A percentile compares a stretch with the other conserved stretches of the same genome.
phyloP scores from a whole-genome alignment of 2,888 invertebrate genomes.

The Callyntrura sp. region DNA sequence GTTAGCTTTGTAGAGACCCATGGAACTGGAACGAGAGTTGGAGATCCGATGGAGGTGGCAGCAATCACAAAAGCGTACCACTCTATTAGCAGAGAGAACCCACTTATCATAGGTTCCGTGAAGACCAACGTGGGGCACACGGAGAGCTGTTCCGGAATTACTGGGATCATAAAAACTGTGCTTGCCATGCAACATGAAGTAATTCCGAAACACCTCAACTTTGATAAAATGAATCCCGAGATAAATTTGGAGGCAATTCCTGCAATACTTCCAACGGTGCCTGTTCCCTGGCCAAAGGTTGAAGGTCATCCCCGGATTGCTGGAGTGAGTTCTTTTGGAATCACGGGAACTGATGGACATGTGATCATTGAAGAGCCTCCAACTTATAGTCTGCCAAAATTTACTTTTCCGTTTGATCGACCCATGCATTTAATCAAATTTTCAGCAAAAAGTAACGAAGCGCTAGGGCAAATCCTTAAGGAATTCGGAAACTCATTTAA shows the following conservation, averaged over 20 bases:
- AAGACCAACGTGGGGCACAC: slow-evolving; percentile 79
- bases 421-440: slow-evolving; percentile 50
- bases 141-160: slow-evolving; percentile 56
- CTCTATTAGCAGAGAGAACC: background rate
- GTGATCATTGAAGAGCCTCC: slow-evolving; percentile 74
- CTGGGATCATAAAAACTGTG: slow-evolving; percentile 76
- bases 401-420: slow-evolving; percentile 4
- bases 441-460: slow-evolving; percentile 58
- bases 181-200: slow-evolving; percentile 70
- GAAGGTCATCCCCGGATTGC: slow-evolving; percentile 29
- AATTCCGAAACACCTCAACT: slow-evolving; percentile 76
- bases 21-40: slow-evolving; percentile 85
- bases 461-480: slow-evolving; percentile 9
- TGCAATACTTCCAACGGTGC: slow-evolving; percentile 69
- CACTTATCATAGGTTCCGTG: slow-evolving; percentile 72
- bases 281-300: background rate
- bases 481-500: background rate
- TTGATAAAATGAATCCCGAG: slow-evolving; percentile 71
- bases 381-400: background rate
- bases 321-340: slow-evolving; percentile 67
- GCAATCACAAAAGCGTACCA: slow-evolving; percentile 61
- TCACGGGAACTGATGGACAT: slow-evolving; percentile 63
- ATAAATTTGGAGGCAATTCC: slow-evolving; percentile 69
- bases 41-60: slow-evolving; percentile 68
- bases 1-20: slow-evolving; percentile 47